Base-by-base conservation (phyloP, 2,113 vertebrate species). In the Dasypus novemcinctus region DNA sequence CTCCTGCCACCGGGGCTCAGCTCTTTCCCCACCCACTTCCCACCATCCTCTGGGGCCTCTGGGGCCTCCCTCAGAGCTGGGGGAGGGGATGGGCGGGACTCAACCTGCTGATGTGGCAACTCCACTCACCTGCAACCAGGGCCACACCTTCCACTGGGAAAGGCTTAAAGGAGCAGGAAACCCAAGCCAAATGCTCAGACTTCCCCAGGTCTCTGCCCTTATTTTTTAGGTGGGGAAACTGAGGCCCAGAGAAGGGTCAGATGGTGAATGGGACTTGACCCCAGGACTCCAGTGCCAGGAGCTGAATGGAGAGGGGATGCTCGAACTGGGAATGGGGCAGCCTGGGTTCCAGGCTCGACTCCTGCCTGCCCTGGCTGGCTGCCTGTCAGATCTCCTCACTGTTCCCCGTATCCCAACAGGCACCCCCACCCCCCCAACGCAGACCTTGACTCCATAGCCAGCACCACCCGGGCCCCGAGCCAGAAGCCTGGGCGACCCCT, bases 1-100 rank as follows among this genome's bases (percentile, higher is more conserved):
- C 54, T 33, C 46, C 84, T 46, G 69, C 78, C 18, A 59, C 18
- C 52, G 0, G 1, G 75, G 64, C 69, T 79, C 59, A 38, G 38
- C 72, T 46, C 66, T 71, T 66, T 79, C 97, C 27, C 93, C 89
- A 94, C 94, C 93, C 94, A 91, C 94, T 97, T 97, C 97, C 97
- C 97, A 96, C 93, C 36, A 31, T 95, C 76, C 96, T 96, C 95
- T 74, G 84, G 96, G 97, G 96, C 96, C 84, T 86, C 74, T 20
- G 74, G 54, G 74, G 59, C 95, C 95, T 92, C 93, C 94, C 85
- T 85, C 2, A 3, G 84, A 46, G 36, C 89, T 57, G 59, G 72
- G 63, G 84, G 94, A 71, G 87, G 66, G 90, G 63, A 38, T 0
- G 46, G 88, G 74, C 93, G 8, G 96, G 85, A 76, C 59, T 90